Base-by-base conservation (phyloP, 2,888 invertebrate species). In the Monochamus alternatus region DNA sequence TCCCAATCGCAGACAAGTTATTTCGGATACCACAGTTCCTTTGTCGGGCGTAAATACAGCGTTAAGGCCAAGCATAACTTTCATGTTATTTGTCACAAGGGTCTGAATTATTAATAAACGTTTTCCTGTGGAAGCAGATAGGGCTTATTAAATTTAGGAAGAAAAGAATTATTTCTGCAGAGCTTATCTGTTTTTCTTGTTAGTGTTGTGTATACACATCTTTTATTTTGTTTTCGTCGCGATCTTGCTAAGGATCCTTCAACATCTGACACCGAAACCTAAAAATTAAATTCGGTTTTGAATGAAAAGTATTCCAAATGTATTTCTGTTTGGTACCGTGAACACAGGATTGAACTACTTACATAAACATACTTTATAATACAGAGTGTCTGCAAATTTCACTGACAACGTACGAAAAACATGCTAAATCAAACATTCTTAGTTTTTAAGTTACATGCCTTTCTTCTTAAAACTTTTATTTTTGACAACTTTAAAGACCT, bases 1-100 rank as follows among this genome's bases (percentile, higher is more conserved):
- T 55, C 55, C 55, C 55, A 55, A 55, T 55, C 55, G 55, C 22
- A 55, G 55, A 55, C 55, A 55, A 55, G 55, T 22, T 55, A 55
- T 55, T 55, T 55, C 55, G 55, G 14, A 55, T 55, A 55, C 55
- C 55, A 14, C 55, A 55, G 55, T 55, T 55, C 55, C 55, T 55
- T 55, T 55, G 55, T 55, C 14, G 55, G n/a, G 55, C 55, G 55
- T 55, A 55, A 55, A 55, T 55, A 55, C 3, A 55, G 55, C 55
- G 55, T 14, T 55, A 55, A 55, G 55, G 55, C 22, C n/a, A 55
- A 55, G 55, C 55, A 14, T 55, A 55, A 55, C 55, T 55, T 55
- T 55, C 14, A 55, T 55, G 55, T 55, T 55, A 55, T 55, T 55
- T 55, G 55, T 55, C 55, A 55, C 55, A 14, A n/a, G 55, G 55